phyloP scores from a whole-genome alignment of 1,140 invertebrate genomes.

The Coptotermes formosanus region DNA sequence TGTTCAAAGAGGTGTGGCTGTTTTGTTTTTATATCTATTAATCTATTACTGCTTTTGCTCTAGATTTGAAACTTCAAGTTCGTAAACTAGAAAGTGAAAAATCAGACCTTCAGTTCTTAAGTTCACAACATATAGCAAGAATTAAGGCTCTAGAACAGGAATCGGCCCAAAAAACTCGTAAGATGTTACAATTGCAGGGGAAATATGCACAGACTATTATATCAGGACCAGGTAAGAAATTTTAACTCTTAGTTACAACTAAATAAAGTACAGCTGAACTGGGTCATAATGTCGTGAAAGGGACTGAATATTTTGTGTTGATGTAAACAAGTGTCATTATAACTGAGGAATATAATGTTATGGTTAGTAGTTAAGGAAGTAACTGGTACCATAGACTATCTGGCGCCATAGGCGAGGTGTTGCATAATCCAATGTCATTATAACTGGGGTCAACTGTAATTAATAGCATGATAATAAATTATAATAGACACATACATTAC shows the following conservation, averaged over 20 bases:
- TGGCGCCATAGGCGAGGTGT: too few relatives aligned
- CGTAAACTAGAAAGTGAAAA: slow-evolving; percentile 58
- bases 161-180: slow-evolving; percentile 55
- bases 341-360: too few relatives aligned
- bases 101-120: slow-evolving; percentile 56
- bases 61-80: slow-evolving; percentile 59
- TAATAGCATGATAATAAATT: too few relatives aligned
- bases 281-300: too few relatives aligned
- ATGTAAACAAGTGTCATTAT: too few relatives aligned
- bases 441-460: too few relatives aligned
- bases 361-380: too few relatives aligned
- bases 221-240: slow-evolving; percentile 31
- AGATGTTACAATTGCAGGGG: slow-evolving; percentile 57
- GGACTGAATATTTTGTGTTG: too few relatives aligned
- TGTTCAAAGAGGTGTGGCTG: too few relatives aligned
- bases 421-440: too few relatives aligned
- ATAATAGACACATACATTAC: too few relatives aligned
- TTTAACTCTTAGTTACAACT: slow-evolving; percentile 3
- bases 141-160: slow-evolving; percentile 56
- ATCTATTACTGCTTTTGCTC: slow-evolving; percentile 36
- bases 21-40: not conserved
- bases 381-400: too few relatives aligned
- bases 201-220: slow-evolving; percentile 56
- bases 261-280: not conserved
- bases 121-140: slow-evolving; percentile 57